A percentile compares a stretch with the other conserved stretches of the same genome.
Evolutionary conservation across 2,888 invertebrate species (phyloP).

Genomic region (Lymantria dispar): DNA sequence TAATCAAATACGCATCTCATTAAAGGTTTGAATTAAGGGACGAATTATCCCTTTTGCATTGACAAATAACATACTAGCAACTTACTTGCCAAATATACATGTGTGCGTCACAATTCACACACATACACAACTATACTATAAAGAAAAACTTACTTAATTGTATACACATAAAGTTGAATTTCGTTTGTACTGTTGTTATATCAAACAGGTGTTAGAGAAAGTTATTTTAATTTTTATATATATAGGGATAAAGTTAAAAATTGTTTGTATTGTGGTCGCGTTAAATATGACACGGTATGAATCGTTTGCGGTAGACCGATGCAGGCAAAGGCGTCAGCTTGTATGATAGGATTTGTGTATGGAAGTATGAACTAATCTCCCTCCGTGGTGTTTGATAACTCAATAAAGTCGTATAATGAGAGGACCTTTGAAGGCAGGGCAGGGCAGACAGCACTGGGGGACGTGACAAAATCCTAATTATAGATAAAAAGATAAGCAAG

Average conservation of each 20-base stretch:
- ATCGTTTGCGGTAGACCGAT: constrained; percentile 73
- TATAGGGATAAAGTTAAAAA: constrained; percentile 19
- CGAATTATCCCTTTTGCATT: constrained; percentile 72
- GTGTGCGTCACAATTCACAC: constrained; percentile 47
- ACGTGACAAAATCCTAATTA: constrained; percentile 81
- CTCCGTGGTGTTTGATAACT: constrained; percentile 76
- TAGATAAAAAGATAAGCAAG: constrained; percentile 80
- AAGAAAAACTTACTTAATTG: constrained; percentile 20
- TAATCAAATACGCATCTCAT: constrained; percentile 76
- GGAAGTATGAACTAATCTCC: constrained; percentile 82
- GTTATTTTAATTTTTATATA: constrained; percentile 5
- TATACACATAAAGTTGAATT: constrained; percentile 23
- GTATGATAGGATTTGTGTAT: constrained; percentile 82
- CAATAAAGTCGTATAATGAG: constrained; percentile 79
- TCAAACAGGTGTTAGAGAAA: background rate
- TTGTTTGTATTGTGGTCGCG: constrained; percentile 24
- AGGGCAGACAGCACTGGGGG: constrained; percentile 37
- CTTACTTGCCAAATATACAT: constrained; percentile 70
- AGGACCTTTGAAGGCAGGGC: constrained; percentile 71
- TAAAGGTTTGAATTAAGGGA: constrained; percentile 74
- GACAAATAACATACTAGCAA: constrained; percentile 72
- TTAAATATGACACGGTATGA: constrained; percentile 35
- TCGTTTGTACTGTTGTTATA: constrained; percentile 11
- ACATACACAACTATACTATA: constrained; percentile 23
- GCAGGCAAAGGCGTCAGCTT: constrained; percentile 81